Evolutionary conservation across 2,888 invertebrate genomes (phyloP).

Genomic region (Sturmia bella): DNA sequence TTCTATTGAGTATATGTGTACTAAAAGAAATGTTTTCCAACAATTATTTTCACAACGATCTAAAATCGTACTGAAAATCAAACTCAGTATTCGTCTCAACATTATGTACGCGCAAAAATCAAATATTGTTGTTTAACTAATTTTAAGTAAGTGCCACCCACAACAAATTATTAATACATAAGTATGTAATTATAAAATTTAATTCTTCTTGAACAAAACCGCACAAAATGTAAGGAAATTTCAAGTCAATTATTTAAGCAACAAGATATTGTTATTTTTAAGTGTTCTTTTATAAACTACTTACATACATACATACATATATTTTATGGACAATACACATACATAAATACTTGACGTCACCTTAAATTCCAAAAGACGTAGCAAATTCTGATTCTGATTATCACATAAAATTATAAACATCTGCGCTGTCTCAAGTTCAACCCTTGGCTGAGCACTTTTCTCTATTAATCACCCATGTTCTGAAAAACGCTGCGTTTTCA

Average conservation of each 20-base stretch:
- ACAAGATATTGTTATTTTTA: conserved; percentile 6
- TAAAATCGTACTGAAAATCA: conserved; percentile 50
- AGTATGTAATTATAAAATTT: conserved; percentile 23
- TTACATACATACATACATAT: background rate
- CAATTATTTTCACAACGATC: conserved; percentile 21
- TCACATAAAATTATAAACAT: too few species aligned
- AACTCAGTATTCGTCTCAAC: conserved; percentile 66
- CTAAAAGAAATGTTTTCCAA: conserved; percentile 30
- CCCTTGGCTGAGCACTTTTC: too few species aligned
- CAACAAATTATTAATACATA: conserved; percentile 53
- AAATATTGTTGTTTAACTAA: conserved; percentile 60
- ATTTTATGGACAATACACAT: background rate
- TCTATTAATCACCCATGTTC: too few species aligned
- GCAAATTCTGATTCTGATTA: too few species aligned
- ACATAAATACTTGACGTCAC: too few species aligned
- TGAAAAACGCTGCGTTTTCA: too few species aligned
- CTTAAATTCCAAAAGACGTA: too few species aligned
- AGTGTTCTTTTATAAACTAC: background rate
- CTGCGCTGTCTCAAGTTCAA: too few species aligned
- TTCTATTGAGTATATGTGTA: too few species aligned
- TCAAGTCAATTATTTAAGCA: conserved; percentile 58
- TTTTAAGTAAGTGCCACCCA: conserved; percentile 70
- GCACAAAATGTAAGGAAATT: conserved; percentile 9
- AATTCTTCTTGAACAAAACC: conserved; percentile 3
- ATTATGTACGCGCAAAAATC: conserved; percentile 53